phyloP scores from a whole-genome alignment of 2,797 vertebrate genomes.

The Hyperoplus lanceolatus region DNA sequence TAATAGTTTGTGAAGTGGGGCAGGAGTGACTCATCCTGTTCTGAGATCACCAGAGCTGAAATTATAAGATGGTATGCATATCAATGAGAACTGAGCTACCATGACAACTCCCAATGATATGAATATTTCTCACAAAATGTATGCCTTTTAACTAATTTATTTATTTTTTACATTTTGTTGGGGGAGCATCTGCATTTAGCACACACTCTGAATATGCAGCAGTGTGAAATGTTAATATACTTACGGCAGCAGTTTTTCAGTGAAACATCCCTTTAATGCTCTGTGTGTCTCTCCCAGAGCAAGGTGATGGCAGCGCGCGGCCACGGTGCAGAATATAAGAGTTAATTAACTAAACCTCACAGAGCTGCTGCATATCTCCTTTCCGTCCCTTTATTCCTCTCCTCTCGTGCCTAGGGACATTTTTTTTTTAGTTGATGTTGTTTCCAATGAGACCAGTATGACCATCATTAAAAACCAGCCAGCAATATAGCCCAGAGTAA shows the following conservation, averaged over 20 bases:
- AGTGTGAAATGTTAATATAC: slow-evolving; percentile 29
- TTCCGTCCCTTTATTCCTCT: slow-evolving; percentile 34
- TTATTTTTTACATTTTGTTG: slow-evolving; percentile 39
- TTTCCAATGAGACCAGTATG: slow-evolving; percentile 78
- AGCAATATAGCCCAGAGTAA: slow-evolving; percentile 73
- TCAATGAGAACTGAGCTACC: slow-evolving; percentile 74
- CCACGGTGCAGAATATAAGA: slow-evolving; percentile 23
- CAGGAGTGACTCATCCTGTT: slow-evolving; percentile 76
- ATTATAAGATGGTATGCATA: slow-evolving; percentile 73
- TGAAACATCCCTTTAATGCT: slow-evolving; percentile 48
- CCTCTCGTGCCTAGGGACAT: slow-evolving; percentile 52
- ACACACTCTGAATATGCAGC: slow-evolving; percentile 1
- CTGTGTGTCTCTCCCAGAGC: slow-evolving; percentile 42
- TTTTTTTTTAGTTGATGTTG: slow-evolving; percentile 66
- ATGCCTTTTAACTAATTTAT: slow-evolving; percentile 44
- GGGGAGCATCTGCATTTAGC: slow-evolving; percentile 18
- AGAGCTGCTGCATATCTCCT: slow-evolving; percentile 38
- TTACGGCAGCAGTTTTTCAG: slow-evolving; percentile 35
- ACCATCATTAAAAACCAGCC: slow-evolving; percentile 78
- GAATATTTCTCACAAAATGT: slow-evolving; percentile 57
- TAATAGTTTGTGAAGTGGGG: slow-evolving; percentile 49
- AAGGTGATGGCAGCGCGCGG: slow-evolving; percentile 51
- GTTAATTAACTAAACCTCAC: slow-evolving; percentile 68
- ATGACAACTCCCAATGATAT: slow-evolving; percentile 68
- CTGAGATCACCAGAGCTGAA: slow-evolving; percentile 67